Conservation (phyloP, 2,113 vertebrate species). For the Vimba vimba region DNA sequence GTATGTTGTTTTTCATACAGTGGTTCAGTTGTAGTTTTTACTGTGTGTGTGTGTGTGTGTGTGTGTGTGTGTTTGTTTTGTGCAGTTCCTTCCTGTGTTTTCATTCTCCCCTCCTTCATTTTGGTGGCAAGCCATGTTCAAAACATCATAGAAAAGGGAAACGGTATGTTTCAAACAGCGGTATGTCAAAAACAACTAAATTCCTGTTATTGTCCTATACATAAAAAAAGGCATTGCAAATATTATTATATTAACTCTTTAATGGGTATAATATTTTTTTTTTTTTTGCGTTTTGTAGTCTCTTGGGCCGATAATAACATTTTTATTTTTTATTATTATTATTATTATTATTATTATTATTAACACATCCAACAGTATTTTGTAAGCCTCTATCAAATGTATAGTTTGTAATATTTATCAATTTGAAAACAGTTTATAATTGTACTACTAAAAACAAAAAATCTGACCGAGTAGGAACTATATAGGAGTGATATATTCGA, state of each 20-base stretch:
- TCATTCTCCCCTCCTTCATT: conserved; percentile 11
- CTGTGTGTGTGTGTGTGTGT: conserved; percentile 12
- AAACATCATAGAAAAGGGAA: background rate
- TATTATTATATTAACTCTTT: no score
- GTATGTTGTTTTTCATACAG: conserved; percentile 48
- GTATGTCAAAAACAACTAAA: background rate
- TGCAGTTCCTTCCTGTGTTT: conserved; percentile 8
- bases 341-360: no score
- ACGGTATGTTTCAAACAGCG: background rate
- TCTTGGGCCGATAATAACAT: no score
- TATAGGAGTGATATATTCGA: background rate
- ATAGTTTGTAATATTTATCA: no score
- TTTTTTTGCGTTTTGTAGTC: no score
- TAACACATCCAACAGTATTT: background rate
- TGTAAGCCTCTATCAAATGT: background rate
- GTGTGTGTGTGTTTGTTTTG: conserved; percentile 15
- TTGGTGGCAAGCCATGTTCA: background rate
- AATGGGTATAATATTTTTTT: no score
- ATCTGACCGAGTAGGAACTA: no score
- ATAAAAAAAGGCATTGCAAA: background rate
- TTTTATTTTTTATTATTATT: no score
- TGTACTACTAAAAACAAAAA: no score
- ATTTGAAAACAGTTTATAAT: no score
- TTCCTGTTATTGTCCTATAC: background rate
- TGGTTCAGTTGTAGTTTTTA: conserved; percentile 37